A percentile compares a stretch with the other conserved stretches of the same genome.
These are phyloP conservation scores for Pollenia griseotomentosa DNA, from an alignment of 2,888 invertebrate genomes.

Conservation along the genomic window DNA sequence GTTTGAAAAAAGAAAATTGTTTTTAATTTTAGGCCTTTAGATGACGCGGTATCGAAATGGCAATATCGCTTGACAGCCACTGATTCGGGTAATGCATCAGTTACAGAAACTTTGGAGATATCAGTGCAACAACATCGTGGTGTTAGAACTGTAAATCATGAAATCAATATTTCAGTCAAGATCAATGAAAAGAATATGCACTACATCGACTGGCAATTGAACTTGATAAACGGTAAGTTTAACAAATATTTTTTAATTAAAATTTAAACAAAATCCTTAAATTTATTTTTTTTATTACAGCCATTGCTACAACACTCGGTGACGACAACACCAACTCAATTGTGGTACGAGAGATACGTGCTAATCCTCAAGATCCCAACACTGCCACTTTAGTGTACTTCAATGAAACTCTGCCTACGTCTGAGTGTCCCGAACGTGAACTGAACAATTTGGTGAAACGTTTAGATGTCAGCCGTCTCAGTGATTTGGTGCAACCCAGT, in stretches of 20 bases:
- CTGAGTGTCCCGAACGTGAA: constrained; percentile 90
- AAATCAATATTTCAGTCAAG: constrained; percentile 89
- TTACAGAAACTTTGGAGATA: constrained; percentile 90
- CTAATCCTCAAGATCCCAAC: constrained; percentile 82
- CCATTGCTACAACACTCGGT: constrained; percentile 84
- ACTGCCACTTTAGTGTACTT: constrained; percentile 89
- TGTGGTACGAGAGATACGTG: constrained; percentile 83
- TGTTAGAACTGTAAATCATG: constrained; percentile 92
- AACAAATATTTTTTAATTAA: not conserved
- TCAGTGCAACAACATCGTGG: constrained; percentile 93
- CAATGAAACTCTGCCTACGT: constrained; percentile 92
- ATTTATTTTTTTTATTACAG: constrained; percentile 72
- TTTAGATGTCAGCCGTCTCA: constrained; percentile 85
- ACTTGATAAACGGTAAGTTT: constrained; percentile 86
- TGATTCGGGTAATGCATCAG: constrained; percentile 90
- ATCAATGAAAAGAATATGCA: constrained; percentile 88
- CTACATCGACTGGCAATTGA: constrained; percentile 91
- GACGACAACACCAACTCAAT: constrained; percentile 81
- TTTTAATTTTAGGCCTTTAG: constrained; percentile 87
- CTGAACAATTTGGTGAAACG: constrained; percentile 87
- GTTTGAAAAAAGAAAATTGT: too few relatives aligned
- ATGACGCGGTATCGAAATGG: constrained; percentile 92
- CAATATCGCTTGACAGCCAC: constrained; percentile 91
- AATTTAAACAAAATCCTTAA: not conserved
- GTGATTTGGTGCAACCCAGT: constrained; percentile 87